Evolutionary conservation across 2,797 vertebrate species (phyloP), one percentile per base, ranked within the genome.

Genomic region (Prunella strophiata): DNA sequence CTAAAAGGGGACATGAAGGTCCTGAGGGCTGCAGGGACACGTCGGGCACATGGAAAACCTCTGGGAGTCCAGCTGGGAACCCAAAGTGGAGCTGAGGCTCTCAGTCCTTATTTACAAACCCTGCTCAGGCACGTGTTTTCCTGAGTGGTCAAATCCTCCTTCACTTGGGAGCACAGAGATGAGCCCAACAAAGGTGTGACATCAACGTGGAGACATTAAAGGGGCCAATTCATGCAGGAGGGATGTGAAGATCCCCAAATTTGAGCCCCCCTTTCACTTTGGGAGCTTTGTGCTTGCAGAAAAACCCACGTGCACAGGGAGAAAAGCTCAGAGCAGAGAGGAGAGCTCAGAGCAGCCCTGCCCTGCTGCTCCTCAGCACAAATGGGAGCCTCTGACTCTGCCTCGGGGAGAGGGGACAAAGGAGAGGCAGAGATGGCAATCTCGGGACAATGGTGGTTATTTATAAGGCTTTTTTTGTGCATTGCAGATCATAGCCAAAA

Each of bases 401-500:
- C 73, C 82, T 78, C 16, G 18, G 73, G 85, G 87, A 92, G 47
- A 58, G 45, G 50, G 67, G 3, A 94, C 89, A 79, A 36, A 78
- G 66, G 10, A 92, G 85, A 65, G 67, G 63, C 81, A 95, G 91
- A 67, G 87, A 93, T 29, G 76, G 75, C 54, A 70, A 36, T 84
- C 89, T 79, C 11, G 74, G 89, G 90, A 94, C 78, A 94, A 89
- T 65, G 43, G 71, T 32, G 36, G 68, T 75, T 97, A 93, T 95
- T 95, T 96, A 89, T 84, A 83, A 87, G 50, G 47, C n/a, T 68
- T 58, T 76, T 94, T 92, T 61, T n/a, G 65, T 83, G 70, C 79
- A 4, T 43, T n/a, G 68, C n/a, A 82, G 83, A 95, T 94, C 74
- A 67, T 3, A 94, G 68, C 82, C 92, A 83, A 88, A 78, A 88